Evolutionary conservation across 30 jellyfish, hydroid and myxozoan genomes (phyloP), one percentile per base, ranked within the genome.

Genomic region (Hydra vulgaris): DNA sequence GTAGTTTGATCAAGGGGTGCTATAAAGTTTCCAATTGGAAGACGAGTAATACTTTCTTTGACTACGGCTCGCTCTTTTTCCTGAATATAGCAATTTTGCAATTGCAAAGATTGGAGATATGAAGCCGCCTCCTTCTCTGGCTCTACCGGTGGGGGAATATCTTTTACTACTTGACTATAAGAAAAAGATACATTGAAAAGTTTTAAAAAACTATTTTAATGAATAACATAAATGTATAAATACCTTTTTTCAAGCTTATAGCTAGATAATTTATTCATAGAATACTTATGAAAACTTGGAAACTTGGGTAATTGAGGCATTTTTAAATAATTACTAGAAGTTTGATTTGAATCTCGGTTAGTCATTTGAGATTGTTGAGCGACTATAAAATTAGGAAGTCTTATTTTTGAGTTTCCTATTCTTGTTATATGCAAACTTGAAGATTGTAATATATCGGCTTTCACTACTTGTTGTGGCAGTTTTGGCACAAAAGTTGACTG

Each of bases 291-390:
- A 40, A 78, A 27, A n/a, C 27, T 53, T 53, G 52, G 53, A 61
- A 78, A 78, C 53, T 78, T 78, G 7, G 85, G 85, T 17, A 78
- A 21, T 23, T 78, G 85, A 20, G 85, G 85, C 21, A 78, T 55
- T 56, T 52, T 78, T 1, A 76, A 76, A 22, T 27, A 0, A 17
- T 56, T 56, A n/a, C 17, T 16, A n/a, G n/a, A 40, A 40, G 12
- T 12, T 40, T 40, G 61, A 40, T 40, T 40, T 40, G 61, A 12
- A 7, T n/a, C n/a, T n/a, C n/a, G n/a, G n/a, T n/a, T n/a, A n/a
- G n/a, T n/a, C n/a, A n/a, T n/a, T n/a, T 26, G 85, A n/a, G 69
- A 26, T n/a, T 73, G 81, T 73, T 21, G 27, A 26, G 81, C 15
- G 15, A 73, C 21, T 15, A 7, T 8, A 19, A 73, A 21, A 21